Percentiles rank a stretch among this genome's conserved stretches.
Conservation (phyloP, 2,888 invertebrate genomes). For the Troilus luridus region DNA sequence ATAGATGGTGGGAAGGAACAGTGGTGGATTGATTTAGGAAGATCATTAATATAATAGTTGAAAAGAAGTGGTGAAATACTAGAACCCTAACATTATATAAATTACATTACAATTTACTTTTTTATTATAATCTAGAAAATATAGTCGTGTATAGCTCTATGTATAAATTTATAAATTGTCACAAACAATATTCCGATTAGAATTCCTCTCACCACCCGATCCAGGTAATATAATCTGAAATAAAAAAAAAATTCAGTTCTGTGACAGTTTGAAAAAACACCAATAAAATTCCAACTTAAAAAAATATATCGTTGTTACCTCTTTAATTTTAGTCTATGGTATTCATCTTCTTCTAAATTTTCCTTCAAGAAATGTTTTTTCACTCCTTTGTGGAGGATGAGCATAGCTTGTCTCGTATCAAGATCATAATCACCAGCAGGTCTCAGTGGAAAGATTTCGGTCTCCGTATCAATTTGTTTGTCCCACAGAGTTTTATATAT, state of each 20-base stretch:
- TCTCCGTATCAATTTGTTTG: constrained; percentile 27
- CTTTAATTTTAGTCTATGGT: not conserved
- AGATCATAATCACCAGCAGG: constrained; percentile 4
- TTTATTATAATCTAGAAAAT: no score
- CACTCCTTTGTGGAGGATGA: constrained; percentile 53
- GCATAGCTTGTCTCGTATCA: constrained; percentile 11
- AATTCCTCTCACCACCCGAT: not conserved
- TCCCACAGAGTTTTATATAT: constrained; percentile 47
- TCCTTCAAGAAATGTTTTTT: constrained; percentile 61
- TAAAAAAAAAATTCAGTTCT: not conserved
- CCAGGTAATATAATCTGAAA: constrained; percentile 9
- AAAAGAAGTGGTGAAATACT: no score
- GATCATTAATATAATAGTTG: no score
- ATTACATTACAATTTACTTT: no score
- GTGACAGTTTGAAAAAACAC: not conserved
- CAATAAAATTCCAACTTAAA: not conserved
- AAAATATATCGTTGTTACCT: not conserved
- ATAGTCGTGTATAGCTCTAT: no score
- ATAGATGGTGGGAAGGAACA: no score
- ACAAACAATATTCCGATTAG: not conserved
- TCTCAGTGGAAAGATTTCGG: constrained; percentile 42
- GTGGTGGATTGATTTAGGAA: no score
- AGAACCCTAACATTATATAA: no score
- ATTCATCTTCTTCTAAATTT: constrained; percentile 57
- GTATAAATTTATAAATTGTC: not conserved